Base-by-base conservation (phyloP, 2,888 invertebrate species). In the Sycophila texana region DNA sequence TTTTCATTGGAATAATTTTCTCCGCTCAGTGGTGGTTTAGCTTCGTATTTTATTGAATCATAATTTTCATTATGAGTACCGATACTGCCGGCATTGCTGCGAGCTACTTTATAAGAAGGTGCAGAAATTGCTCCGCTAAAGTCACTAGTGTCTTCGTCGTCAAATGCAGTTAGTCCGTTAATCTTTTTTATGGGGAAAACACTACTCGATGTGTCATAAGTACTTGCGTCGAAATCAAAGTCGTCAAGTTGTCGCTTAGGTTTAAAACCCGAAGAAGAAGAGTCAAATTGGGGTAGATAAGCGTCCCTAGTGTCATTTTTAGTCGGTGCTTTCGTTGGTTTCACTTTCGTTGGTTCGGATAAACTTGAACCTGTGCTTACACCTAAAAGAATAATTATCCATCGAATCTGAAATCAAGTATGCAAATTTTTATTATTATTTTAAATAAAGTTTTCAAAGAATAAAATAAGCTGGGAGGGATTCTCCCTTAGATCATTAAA, bases 401-500 rank as follows among this genome's bases (percentile, higher is more conserved):
- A 74, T 10, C 58, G 49, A 57, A 79, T 67, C 81, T 81, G 76
- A 51, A 81, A 81, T 73, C n/a, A 74, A 79, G 39, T 74, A 49
- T 57, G 39, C 14, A 5, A 10, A 58, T 73, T 73, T 61, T 26
- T 7, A 26, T 61, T 61, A n/a, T 73, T 51, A 61, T 61, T 39
- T 10, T 10, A 1, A 39, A 39, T 10, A 10, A 39, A 4, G 1
- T 39, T 39, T 7, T 39, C 10, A 39, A 39, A 39, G 39, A 39
- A 39, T n/a, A n/a, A n/a, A n/a, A n/a, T n/a, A n/a, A n/a, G n/a
- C n/a, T n/a, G n/a, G n/a, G 26, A 26, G 26, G 3, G 26, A 26
- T 2, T 26, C 26, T 26, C 26, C 26, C 3, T 26, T 26, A 26
- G 3, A 26, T 26, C 2, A 3, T 26, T 1, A 1, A 26, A 26